Base-by-base conservation (phyloP, 53 echinoderm and acorn worm species). In the Henricia sp. region DNA sequence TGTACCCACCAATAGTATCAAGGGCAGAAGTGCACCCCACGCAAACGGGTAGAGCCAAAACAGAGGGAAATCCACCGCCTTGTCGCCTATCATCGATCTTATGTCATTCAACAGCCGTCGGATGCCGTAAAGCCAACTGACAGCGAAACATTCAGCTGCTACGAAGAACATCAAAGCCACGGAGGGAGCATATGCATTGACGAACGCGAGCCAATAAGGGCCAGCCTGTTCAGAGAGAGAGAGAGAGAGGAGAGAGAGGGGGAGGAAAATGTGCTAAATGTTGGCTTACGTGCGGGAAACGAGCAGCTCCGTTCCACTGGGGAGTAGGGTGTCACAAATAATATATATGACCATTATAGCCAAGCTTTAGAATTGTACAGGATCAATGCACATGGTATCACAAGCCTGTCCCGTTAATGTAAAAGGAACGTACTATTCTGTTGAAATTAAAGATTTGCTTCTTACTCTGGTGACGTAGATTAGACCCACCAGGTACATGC, bases 201-300 rank as follows among this genome's bases (percentile, higher is more conserved):
- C 69, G 35, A 90, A 85, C 3, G 93, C 89, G 29, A 93, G 90
- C 93, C 93, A 93, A 74, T 93, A 93, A 13, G 89, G 75, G 3
- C 93, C 93, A 32, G 93, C 84, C 93, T 93, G 60, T 30, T 44
- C 3, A 44, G 13, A 44, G n/a, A n/a, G n/a, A n/a, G n/a, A n/a
- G n/a, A n/a, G n/a, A n/a, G n/a, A n/a, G n/a, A n/a, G n/a, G n/a
- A n/a, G n/a, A n/a, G n/a, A n/a, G n/a, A n/a, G n/a, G n/a, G n/a
- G n/a, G n/a, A n/a, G n/a, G n/a, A n/a, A n/a, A n/a, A n/a, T n/a
- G n/a, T n/a, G n/a, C n/a, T n/a, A n/a, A n/a, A n/a, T n/a, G n/a
- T n/a, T n/a, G n/a, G n/a, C n/a, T n/a, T n/a, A n/a, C n/a, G n/a
- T n/a, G n/a, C n/a, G n/a, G n/a, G n/a, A n/a, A n/a, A n/a, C n/a